Evolutionary conservation across 2,888 invertebrate genomes (phyloP).

Genomic region (Yponomeuta sedellus): DNA sequence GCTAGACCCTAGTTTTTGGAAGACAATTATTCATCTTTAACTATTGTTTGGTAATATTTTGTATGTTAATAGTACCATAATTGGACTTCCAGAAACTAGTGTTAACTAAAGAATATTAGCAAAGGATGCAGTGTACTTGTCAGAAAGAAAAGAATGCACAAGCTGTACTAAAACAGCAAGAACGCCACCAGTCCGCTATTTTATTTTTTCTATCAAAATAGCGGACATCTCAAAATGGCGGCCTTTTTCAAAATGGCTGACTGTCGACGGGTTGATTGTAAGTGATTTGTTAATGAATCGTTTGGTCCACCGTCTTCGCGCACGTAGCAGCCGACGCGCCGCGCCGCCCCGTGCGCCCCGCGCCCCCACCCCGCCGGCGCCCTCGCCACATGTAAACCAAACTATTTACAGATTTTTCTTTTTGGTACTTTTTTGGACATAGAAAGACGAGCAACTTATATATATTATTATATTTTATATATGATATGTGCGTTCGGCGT

Average conservation of each 20-base stretch:
- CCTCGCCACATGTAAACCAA: constrained; percentile 58
- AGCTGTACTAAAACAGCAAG: not conserved
- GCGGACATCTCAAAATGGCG: not conserved
- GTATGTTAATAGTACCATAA: not conserved
- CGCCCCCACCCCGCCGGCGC: constrained; percentile 45
- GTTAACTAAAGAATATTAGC: not conserved
- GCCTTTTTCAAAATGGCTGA: not conserved
- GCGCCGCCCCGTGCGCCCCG: constrained; percentile 47
- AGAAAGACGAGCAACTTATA: constrained; percentile 49
- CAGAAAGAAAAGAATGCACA: not conserved
- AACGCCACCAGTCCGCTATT: too few species aligned
- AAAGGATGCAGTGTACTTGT: not conserved
- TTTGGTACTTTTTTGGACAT: constrained; percentile 64
- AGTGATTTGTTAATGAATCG: constrained; percentile 17
- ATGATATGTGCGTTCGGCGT: constrained; percentile 75
- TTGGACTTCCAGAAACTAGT: not conserved
- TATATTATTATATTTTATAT: constrained; percentile 32
- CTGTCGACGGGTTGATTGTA: constrained; percentile 8
- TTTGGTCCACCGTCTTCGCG: constrained; percentile 36
- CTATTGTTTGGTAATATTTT: not conserved
- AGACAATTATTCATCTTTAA: not conserved
- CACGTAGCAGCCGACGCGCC: constrained; percentile 43
- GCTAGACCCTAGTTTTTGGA: not conserved
- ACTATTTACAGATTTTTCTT: constrained; percentile 61
- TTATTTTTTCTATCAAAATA: not conserved